These are phyloP conservation scores for Gonioctena quinquepunctata DNA, from an alignment of 1,140 invertebrate genomes.

Conservation along the genomic window DNA sequence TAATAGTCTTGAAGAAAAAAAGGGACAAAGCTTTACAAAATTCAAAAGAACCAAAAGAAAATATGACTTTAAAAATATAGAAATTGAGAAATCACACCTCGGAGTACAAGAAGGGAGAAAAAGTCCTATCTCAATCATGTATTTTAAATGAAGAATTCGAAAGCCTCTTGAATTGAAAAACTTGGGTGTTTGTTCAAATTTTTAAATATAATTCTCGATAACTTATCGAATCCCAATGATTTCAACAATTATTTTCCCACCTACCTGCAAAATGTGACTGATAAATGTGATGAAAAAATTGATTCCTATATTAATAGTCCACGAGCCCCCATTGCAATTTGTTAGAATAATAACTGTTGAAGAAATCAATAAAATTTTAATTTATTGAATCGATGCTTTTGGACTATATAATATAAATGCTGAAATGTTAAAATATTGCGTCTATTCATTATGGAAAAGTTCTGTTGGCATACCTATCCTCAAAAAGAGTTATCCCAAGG, in stretches of 20 bases:
- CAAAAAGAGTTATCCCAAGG: constrained; percentile 15
- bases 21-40: too few species aligned
- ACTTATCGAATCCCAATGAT: background rate
- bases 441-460: constrained; percentile 28
- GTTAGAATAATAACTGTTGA: background rate
- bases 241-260: constrained; percentile 1
- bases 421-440: constrained; percentile 12
- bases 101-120: background rate
- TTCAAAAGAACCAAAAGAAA: too few species aligned
- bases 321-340: background rate
- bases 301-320: background rate
- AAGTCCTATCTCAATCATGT: background rate
- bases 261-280: background rate
- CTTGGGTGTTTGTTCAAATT: background rate
- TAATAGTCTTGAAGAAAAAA: too few species aligned
- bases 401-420: constrained; percentile 6
- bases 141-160: background rate
- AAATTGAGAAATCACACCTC: too few species aligned
- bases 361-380: background rate
- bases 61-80: too few species aligned
- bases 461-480: constrained; percentile 27
- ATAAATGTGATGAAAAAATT: constrained; percentile 5
- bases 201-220: background rate
- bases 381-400: constrained; percentile 1
- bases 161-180: background rate